Evolutionary conservation across 2,113 vertebrate species (phyloP), one percentile per base, ranked within the genome.

Genomic region (Ammospiza caudacuta): DNA sequence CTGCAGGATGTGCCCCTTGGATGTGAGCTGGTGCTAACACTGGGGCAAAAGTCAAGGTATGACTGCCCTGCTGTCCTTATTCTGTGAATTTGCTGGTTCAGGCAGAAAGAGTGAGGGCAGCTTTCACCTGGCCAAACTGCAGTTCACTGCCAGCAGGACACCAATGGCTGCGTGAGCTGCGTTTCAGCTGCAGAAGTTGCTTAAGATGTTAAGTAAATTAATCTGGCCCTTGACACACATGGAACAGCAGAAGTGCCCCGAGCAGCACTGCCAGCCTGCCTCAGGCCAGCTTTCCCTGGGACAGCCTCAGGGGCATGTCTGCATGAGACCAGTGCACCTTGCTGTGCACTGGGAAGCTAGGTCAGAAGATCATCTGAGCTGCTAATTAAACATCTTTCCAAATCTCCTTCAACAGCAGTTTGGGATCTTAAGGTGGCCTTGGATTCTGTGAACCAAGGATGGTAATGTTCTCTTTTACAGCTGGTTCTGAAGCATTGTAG

Each of bases 121-220:
- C 76, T 89, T 81, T 90, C 86, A 74, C 76, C 83, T 54, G 43
- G 27, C 49, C 74, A 58, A 13, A 43, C 73, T 67, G 76, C 70
- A 33, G 23, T 31, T 58, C 78, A 4, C 61, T 67, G 81, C 67
- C 10, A 4, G 33, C 66, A 47, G 69, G 58, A 59, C 52, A 55
- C 66, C 47, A 5, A 5, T 13, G 72, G 67, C 29, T 64, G 49
- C 8, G 0, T 5, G 82, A 84, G 66, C 44, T 18, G 22, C 63
- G 58, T 78, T 85, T 43, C 66, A 87, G 61, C 52, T 84, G 82
- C 85, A 83, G 47, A 58, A 89, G 83, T 83, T 94, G 55, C 72
- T 89, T 78, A 68, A 92, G 74, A 84, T 9, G 1, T 64, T 47
- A 44, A 89, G 59, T 59, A 76, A 95, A 89, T 78, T 78, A 55